Evolutionary conservation across 2,797 vertebrate species (phyloP).

Genomic region (Enoplosus armatus): DNA sequence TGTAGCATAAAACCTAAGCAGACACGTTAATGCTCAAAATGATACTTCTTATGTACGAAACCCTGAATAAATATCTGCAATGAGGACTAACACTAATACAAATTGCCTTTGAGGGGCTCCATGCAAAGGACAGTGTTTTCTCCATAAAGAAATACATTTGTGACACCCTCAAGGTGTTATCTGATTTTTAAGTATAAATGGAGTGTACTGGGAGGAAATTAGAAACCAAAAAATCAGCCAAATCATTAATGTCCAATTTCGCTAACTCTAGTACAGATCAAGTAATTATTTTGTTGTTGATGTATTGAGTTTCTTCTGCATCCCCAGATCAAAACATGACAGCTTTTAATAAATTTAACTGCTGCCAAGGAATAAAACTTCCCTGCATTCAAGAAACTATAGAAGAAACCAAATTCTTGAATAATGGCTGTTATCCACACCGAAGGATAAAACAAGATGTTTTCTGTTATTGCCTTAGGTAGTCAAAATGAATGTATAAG

Average conservation of each 20-base stretch:
- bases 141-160: constrained; percentile 11
- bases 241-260: constrained; percentile 32
- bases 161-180: constrained; percentile 9
- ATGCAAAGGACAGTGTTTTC: constrained; percentile 19
- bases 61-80: constrained; percentile 17
- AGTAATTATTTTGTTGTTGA: constrained; percentile 36
- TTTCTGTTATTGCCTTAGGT: constrained; percentile 81
- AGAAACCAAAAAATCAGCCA: constrained; percentile 27
- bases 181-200: constrained; percentile 8
- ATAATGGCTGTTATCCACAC: constrained; percentile 87
- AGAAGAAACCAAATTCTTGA: constrained; percentile 78
- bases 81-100: constrained; percentile 43
- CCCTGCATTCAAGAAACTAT: constrained; percentile 55
- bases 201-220: constrained; percentile 13
- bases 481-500: constrained; percentile 93
- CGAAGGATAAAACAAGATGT: constrained; percentile 88
- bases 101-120: constrained; percentile 34
- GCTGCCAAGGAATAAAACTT: constrained; percentile 34
- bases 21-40: constrained; percentile 56
- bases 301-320: constrained; percentile 38
- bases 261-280: constrained; percentile 19
- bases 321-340: constrained; percentile 34
- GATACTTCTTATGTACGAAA: constrained; percentile 39
- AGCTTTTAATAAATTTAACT: constrained; percentile 30
- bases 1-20: constrained; percentile 66